These are phyloP conservation scores for Limnephilus auricula DNA, from an alignment of 2,888 invertebrate species.

Conservation along the genomic window DNA sequence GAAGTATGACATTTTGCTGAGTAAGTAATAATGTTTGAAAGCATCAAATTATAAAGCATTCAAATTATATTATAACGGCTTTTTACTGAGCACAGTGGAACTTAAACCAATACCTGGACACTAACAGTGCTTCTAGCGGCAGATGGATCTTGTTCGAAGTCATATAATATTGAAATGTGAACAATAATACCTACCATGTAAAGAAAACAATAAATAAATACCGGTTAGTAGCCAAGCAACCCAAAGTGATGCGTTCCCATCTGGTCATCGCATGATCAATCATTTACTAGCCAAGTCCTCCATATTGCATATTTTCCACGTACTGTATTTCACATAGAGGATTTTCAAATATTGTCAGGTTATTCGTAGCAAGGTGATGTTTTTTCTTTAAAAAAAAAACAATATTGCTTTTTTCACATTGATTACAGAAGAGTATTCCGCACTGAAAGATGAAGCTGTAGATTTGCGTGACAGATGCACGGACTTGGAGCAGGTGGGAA, in stretches of 20 bases:
- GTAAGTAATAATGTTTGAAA: constrained; percentile 38
- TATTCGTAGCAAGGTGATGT: not conserved
- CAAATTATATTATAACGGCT: not conserved
- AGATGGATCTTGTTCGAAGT: too few relatives aligned
- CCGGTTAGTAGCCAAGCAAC: too few relatives aligned
- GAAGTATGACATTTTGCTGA: constrained; percentile 67
- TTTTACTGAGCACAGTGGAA: not conserved
- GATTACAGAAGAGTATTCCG: constrained; percentile 47
- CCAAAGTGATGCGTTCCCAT: not conserved
- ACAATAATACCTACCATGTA: too few relatives aligned
- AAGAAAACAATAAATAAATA: too few relatives aligned
- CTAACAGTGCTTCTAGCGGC: not conserved
- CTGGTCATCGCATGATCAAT: too few relatives aligned
- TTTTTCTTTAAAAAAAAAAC: not conserved
- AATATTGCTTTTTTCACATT: not conserved
- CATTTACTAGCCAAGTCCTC: too few relatives aligned
- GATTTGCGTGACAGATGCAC: constrained; percentile 74
- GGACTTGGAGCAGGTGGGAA: constrained; percentile 75
- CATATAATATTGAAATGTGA: too few relatives aligned
- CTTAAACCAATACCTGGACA: not conserved
- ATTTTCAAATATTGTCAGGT: too few relatives aligned
- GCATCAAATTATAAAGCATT: not conserved
- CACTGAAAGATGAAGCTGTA: constrained; percentile 71
- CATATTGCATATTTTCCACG: too few relatives aligned
- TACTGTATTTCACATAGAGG: too few relatives aligned